phyloP scores from a whole-genome alignment of 2,113 vertebrate genomes.

The Paradoxurus hermaphroditus region DNA sequence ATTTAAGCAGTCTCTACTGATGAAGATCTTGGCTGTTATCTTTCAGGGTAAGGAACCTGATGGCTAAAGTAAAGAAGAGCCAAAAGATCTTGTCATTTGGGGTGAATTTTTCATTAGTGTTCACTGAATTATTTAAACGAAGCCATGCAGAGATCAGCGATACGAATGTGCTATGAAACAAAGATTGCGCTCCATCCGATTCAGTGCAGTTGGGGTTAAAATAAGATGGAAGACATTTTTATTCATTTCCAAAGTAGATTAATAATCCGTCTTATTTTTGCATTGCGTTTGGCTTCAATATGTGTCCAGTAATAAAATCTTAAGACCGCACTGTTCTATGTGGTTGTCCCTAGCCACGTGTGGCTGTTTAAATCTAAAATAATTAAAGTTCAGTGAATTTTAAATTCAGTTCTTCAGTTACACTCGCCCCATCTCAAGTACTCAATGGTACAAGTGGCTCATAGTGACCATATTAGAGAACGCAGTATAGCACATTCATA shows the following conservation, averaged over 20 bases:
- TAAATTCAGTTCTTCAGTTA: neutral
- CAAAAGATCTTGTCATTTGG: neutral
- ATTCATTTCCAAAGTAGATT: neutral
- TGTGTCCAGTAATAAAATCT: neutral
- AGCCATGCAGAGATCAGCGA: neutral
- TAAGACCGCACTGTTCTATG: neutral
- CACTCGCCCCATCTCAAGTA: neutral
- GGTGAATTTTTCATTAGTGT: neutral
- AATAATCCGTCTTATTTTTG: neutral
- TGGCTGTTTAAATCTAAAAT: neutral
- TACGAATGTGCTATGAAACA: neutral
- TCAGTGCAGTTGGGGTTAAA: neutral
- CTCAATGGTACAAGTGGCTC: rapidly evolving
- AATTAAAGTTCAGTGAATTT: neutral
- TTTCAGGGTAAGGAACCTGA: neutral
- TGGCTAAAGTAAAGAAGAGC: neutral
- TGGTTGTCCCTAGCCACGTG: rapidly evolving
- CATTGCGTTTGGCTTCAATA: neutral
- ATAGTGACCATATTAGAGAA: rapidly evolving
- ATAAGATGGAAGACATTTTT: neutral
- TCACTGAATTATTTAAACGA: neutral
- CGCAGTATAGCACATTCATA: rapidly evolving
- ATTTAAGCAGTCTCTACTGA: neutral
- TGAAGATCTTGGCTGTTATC: neutral
- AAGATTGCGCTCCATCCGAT: neutral